Evolutionary conservation across 2,113 vertebrate species (phyloP), one percentile per base, ranked within the genome.

Genomic region (Halcyon malimbica): DNA sequence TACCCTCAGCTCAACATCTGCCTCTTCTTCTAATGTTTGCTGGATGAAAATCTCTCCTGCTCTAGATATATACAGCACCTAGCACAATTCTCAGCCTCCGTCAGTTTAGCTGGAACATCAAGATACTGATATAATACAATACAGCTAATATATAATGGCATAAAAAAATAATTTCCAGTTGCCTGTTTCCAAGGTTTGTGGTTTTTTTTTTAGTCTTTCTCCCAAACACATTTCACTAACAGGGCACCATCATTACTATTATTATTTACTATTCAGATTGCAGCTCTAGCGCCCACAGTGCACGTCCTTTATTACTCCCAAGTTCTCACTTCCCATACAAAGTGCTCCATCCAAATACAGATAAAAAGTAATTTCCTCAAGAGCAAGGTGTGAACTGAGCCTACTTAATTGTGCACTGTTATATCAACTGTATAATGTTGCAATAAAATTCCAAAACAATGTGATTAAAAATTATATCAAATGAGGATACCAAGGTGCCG

Each of bases 371-470:
- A 95, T 97, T 96, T 97, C 96, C 96, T 97, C 91, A 95, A 90
- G 95, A 98, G 91, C 83, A 98, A 97, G 96, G 95, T 93, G 93
- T 96, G 93, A 97, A 97, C 71, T 88, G 94, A 98, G 96, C 96
- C 97, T 93, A 96, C 93, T 97, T 96, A 97, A 98, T 96, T 96
- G 94, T 94, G 96, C 91, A 95, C 69, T 81, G 90, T 94, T 97
- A 94, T 87, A 97, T 92, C 87, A 97, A 92, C 96, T 93, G 92
- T 93, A 94, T 93, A 97, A 98, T 97, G 96, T 77, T 96, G 94
- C 96, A 98, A 98, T 98, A 97, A 97, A 97, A 98, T 96, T 97
- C 97, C 92, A 96, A 96, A 98, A 97, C 97, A 98, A 98, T 97
- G 94, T 97, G 95, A 98, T 98, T 96, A 98, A 98, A 98, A 98